Conservation (phyloP, 2,797 vertebrate species). For the Gymnothorax reevesii region DNA sequence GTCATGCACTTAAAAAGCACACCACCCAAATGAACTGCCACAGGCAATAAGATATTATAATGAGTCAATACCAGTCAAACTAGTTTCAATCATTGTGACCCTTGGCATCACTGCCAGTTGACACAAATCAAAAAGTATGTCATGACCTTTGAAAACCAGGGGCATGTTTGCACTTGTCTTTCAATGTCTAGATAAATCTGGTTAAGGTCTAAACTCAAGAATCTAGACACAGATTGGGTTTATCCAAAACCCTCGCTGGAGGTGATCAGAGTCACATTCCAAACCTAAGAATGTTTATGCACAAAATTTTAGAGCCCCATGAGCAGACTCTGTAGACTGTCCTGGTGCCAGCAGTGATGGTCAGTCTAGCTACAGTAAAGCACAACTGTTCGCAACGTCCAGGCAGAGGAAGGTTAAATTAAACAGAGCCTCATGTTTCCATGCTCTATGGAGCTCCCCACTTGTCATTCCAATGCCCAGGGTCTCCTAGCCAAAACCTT, state of each 20-base stretch:
- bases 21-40: background rate
- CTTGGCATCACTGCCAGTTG: background rate
- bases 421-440: background rate
- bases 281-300: background rate
- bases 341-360: background rate
- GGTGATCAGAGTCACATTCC: background rate
- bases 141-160: background rate
- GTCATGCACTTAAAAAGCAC: conserved; percentile 23
- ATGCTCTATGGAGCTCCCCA: background rate
- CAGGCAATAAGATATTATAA: conserved; percentile 19
- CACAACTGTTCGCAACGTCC: background rate
- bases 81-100: background rate
- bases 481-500: background rate
- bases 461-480: background rate
- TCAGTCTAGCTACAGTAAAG: background rate
- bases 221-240: background rate
- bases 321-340: background rate
- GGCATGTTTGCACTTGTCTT: background rate
- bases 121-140: background rate
- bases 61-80: background rate
- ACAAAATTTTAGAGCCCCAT: too few species aligned
- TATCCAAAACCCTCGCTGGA: background rate
- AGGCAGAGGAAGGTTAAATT: background rate
- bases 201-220: background rate
- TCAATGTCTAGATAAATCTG: background rate